phyloP scores from a whole-genome alignment of 1,140 invertebrate genomes.

The Aphis craccivora region DNA sequence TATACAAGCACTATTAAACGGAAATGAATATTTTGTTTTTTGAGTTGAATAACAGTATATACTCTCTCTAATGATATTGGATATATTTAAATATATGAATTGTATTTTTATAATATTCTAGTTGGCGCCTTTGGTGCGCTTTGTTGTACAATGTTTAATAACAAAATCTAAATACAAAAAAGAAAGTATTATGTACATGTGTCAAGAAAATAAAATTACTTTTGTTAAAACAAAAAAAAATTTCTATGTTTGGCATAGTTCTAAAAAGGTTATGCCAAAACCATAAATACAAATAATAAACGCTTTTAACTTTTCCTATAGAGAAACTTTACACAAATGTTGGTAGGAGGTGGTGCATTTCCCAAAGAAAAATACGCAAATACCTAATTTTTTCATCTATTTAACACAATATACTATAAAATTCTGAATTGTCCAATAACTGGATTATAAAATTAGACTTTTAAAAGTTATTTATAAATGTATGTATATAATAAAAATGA shows the following conservation, averaged over 20 bases:
- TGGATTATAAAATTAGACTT: background rate
- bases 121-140: background rate
- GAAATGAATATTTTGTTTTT: background rate
- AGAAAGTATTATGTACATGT: background rate
- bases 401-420: background rate
- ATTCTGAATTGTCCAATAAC: background rate
- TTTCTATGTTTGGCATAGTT: background rate
- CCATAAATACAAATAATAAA: conserved; percentile 17
- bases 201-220: conserved; percentile 25
- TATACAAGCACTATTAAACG: background rate
- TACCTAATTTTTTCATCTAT: background rate
- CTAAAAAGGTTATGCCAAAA: conserved; percentile 21
- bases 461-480: background rate
- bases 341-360: background rate
- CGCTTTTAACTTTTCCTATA: conserved; percentile 18
- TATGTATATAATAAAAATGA: background rate
- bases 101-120: background rate
- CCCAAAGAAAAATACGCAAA: background rate
- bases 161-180: conserved; percentile 9
- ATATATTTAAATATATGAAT: background rate
- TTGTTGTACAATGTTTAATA: background rate
- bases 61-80: background rate
- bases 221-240: background rate
- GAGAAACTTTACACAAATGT: background rate
- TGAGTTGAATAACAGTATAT: background rate